Base-by-base conservation (phyloP, 2,797 vertebrate genomes). In the Pantherophis vulpinus region DNA sequence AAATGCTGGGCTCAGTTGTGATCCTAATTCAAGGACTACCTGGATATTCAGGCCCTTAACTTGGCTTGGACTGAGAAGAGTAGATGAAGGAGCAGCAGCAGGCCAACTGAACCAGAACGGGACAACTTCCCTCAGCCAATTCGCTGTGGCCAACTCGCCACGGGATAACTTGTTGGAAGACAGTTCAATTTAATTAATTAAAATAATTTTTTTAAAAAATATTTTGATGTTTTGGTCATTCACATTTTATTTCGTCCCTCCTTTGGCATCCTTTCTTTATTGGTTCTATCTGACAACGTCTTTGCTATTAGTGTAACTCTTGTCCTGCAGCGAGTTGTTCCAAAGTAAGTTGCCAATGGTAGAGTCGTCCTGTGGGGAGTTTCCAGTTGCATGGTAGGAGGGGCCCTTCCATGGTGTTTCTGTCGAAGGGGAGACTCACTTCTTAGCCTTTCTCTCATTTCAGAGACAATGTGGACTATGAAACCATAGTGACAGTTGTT, bases 391-490 rank as follows among this genome's bases (percentile, higher is more conserved):
- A 16, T 51, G 5, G 66, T 7, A 18, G 13, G 66, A 70, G 66
- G 18, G n/a, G 60, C n/a, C n/a, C 74, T 79, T 79, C 20, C 18
- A 2, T 2, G 74, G 37, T 9, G 70, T 20, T 79, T 10, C 3
- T 3, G 18, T 42, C 74, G 2, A 79, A 79, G 74, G 74, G 74
- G 23, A 37, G 37, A 11, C 74, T 83, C 74, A 4, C 20, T 4
- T 83, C 37, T 42, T 5, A 29, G 9, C 20, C 74, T 0, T 0
- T 2, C 37, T 83, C 20, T 42, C 37, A 63, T 29, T 0, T 91
- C 90, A 99, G 99, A 95, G 98, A 96, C 3, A 94, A 92, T 18
- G 92, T 8, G 66, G 97, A 97, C 18, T 99, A 98, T 42, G 97
- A 97, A 95, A 95, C 98, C 20, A 55, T 11, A 0, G 56, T 99